Base-by-base conservation (phyloP, 2,888 invertebrate species). In the Aleiodes leptofemur region DNA sequence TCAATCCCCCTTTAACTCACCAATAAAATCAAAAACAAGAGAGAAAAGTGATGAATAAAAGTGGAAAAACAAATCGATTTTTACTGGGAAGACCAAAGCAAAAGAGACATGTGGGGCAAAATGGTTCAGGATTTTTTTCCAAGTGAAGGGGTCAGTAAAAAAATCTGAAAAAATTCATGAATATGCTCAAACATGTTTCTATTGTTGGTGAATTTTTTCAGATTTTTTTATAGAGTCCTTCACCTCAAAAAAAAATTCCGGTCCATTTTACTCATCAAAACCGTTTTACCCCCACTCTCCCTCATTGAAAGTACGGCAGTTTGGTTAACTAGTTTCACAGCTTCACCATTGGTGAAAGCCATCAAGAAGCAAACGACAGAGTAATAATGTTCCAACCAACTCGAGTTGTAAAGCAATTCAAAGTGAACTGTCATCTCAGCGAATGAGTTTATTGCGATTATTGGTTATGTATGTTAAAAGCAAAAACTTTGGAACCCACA, bases 361-460 rank as follows among this genome's bases (percentile, higher is more conserved):
- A 66, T 61, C 73, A 43, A 66, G 73, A 69, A 66, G 55, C 59
- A 72, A 73, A 71, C 77, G 75, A 51, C 31, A 51, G 50, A 68
- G 76, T 77, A 75, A 68, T 73, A 77, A 80, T 74, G 76, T 77
- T 79, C 84, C 81, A 86, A 87, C 86, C 85, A 82, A 80, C 83
- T 79, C 84, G 81, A 85, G 89, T 84, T 89, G 88, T 89, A 89
- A 89, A 89, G 84, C 89, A 83, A 89, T 89, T 87, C 83, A 84
- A 86, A 86, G 85, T 88, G 86, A 89, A 89, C 83, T 85, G 81
- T 78, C 81, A 68, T 72, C 68, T 68, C 59, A 57, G 71, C 50
- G 85, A 88, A 89, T 89, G 89, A 88, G 86, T 89, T 89, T 89
- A 89, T 89, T 87, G 86, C 88, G 86, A 86, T 89, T 87, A 89